A percentile compares a stretch with the other conserved stretches of the same genome.
These are phyloP conservation scores for Carollia perspicillata DNA, from an alignment of 2,113 vertebrate species.

Conservation along the genomic window DNA sequence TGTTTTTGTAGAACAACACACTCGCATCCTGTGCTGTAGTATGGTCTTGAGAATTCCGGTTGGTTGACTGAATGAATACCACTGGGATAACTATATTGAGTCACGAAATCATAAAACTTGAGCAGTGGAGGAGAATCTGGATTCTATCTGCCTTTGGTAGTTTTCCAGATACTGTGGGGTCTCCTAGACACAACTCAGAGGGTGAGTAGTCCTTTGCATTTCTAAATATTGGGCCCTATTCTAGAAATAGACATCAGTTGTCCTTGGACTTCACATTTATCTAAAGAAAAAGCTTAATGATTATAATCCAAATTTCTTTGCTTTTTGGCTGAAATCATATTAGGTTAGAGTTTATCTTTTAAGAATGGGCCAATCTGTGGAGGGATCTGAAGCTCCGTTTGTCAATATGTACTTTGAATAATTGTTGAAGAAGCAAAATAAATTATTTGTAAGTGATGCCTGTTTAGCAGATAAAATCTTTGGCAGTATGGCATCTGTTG, in stretches of 20 bases:
- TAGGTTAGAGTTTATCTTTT: background rate
- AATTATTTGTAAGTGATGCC: background rate
- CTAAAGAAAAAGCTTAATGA: background rate
- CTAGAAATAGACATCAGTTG: background rate
- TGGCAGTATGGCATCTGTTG: background rate
- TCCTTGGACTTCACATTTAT: background rate
- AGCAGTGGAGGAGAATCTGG: background rate
- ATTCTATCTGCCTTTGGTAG: background rate
- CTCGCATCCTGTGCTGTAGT: background rate
- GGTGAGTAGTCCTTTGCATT: background rate
- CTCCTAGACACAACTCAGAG: background rate
- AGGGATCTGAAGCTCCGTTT: constrained; percentile 9
- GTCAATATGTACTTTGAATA: background rate
- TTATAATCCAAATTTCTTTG: background rate
- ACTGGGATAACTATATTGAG: background rate
- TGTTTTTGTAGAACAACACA: background rate
- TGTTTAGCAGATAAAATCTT: constrained; percentile 22
- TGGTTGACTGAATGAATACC: background rate
- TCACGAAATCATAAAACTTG: background rate
- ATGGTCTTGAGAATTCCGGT: background rate
- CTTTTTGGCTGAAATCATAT: background rate
- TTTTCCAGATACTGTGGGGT: background rate
- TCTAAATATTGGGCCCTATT: background rate
- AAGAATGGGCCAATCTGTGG: background rate
- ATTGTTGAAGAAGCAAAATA: constrained; percentile 4